phyloP scores from a whole-genome alignment of 2,797 vertebrate species.

The Argya squamiceps region DNA sequence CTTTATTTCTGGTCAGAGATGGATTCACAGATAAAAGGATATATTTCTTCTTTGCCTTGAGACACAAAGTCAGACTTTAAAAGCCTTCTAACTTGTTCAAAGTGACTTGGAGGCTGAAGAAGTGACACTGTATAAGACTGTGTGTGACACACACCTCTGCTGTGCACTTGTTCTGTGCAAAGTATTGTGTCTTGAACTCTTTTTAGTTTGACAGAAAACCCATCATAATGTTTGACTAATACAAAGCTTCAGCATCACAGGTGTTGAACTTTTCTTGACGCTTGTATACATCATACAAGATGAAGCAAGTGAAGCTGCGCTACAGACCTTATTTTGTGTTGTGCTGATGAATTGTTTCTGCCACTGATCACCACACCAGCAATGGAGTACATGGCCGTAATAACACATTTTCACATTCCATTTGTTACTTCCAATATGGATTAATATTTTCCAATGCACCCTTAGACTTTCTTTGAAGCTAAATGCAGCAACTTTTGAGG shows the following conservation, averaged over 20 bases:
- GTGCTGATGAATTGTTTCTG: background rate
- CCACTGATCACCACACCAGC: background rate
- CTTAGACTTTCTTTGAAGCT: background rate
- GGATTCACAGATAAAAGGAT: slow-evolving; percentile 33
- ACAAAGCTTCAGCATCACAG: background rate
- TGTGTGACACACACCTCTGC: background rate
- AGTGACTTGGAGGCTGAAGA: background rate
- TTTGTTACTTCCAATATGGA: background rate
- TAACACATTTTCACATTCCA: background rate
- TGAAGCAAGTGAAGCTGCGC: background rate
- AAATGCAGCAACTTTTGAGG: background rate
- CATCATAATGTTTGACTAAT: slow-evolving; percentile 25
- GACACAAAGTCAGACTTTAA: slow-evolving; percentile 29
- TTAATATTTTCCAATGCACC: background rate
- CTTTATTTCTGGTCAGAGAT: slow-evolving; percentile 34
- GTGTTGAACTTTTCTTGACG: background rate
- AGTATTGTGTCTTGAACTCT: background rate
- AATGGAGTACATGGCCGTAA: background rate
- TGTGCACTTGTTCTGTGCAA: background rate
- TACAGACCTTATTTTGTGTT: background rate
- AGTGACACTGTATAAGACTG: background rate
- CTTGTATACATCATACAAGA: background rate
- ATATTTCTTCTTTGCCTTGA: slow-evolving; percentile 8
- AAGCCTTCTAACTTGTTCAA: slow-evolving; percentile 13
- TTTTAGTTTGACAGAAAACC: slow-evolving; percentile 19